A percentile compares a stretch with the other conserved stretches of the same genome.
Evolutionary conservation across 2,797 vertebrate species (phyloP).

Genomic region (Acipenser transmontanus): DNA sequence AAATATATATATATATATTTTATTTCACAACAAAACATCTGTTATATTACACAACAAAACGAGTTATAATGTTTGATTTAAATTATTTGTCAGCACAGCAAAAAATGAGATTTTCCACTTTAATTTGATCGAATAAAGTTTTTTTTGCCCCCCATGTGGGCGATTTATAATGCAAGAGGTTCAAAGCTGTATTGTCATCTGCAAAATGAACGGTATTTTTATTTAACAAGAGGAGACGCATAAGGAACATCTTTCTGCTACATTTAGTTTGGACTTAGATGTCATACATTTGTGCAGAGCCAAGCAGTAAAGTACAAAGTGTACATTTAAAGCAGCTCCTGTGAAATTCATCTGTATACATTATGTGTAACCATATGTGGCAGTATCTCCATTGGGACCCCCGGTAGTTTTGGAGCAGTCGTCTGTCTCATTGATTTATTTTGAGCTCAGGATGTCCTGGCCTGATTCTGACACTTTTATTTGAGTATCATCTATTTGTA

Average conservation of each 20-base stretch:
- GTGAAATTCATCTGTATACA: constrained; percentile 1
- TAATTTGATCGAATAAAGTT: constrained; percentile 12
- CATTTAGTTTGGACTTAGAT: not conserved
- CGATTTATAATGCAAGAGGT: not conserved
- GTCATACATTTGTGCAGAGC: not conserved
- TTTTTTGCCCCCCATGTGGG: not conserved
- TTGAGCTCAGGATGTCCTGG: not conserved
- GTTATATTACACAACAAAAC: constrained; percentile 30
- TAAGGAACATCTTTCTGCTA: not conserved
- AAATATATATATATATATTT: not conserved
- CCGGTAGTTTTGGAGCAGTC: constrained; percentile 8
- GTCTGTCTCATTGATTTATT: constrained; percentile 11
- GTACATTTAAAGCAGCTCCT: not conserved
- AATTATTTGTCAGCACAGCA: constrained; percentile 38
- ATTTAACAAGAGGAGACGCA: not conserved
- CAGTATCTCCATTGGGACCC: constrained; percentile 7
- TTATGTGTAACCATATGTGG: constrained; percentile 21
- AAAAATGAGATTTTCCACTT: constrained; percentile 6
- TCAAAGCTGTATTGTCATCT: constrained; percentile 9
- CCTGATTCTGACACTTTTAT: not conserved
- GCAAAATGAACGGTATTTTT: constrained; percentile 16
- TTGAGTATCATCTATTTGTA: not conserved
- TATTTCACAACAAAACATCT: constrained; percentile 21
- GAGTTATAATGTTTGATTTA: constrained; percentile 31
- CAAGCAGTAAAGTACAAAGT: not conserved